These are phyloP conservation scores for Halictus rubicundus DNA, from an alignment of 1,140 invertebrate species.

Conservation along the genomic window DNA sequence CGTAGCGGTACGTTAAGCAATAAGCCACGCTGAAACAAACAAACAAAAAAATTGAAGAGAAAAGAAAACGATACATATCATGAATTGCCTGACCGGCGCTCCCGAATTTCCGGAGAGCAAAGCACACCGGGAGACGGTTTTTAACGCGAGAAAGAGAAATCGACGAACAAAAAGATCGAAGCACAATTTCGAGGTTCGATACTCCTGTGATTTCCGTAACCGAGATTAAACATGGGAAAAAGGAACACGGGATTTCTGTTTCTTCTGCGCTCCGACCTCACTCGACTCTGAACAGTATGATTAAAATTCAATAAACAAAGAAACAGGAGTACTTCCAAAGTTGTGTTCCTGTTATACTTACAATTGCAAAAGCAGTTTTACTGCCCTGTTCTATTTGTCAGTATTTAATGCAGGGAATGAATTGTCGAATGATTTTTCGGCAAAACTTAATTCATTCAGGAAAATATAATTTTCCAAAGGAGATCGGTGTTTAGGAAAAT, in stretches of 20 bases:
- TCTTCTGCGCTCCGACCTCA: conserved; percentile 6
- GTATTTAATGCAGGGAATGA: too few species aligned
- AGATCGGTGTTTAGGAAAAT: too few species aligned
- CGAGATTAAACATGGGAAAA: background rate
- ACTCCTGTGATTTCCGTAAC: background rate
- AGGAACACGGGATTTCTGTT: background rate
- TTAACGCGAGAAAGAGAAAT: background rate
- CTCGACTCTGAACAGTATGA: background rate
- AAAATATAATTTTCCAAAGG: too few species aligned
- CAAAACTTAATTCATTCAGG: too few species aligned
- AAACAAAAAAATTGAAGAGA: too few species aligned
- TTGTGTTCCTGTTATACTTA: background rate
- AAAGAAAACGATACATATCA: conserved; percentile 71
- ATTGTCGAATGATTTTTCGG: too few species aligned
- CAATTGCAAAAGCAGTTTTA: too few species aligned
- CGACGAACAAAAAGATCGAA: conserved; percentile 25
- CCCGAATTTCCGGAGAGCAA: conserved; percentile 33
- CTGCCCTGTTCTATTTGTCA: too few species aligned
- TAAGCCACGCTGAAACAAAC: conserved; percentile 64
- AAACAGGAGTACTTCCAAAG: background rate
- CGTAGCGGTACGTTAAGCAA: conserved; percentile 62
- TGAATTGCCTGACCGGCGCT: conserved; percentile 66
- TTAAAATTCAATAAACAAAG: background rate
- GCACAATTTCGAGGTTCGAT: conserved; percentile 36
- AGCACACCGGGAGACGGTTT: conserved; percentile 22